A percentile compares a stretch with the other conserved stretches of the same genome.
These are phyloP conservation scores for Chromobotia macracanthus DNA, from an alignment of 2,797 vertebrate genomes.

Conservation along the genomic window DNA sequence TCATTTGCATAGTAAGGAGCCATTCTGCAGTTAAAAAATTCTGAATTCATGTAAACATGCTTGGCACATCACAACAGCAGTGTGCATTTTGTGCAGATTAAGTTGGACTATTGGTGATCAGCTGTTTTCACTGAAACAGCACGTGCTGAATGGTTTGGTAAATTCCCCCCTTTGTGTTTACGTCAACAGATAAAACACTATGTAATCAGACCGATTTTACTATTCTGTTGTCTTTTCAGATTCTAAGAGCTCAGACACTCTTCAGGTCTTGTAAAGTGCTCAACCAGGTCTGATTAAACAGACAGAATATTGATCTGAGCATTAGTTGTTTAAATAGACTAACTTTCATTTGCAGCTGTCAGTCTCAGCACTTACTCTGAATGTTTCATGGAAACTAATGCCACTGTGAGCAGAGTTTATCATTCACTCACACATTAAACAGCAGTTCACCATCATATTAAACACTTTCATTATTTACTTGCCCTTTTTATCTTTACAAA, in stretches of 20 bases:
- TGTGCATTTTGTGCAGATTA: too few species aligned
- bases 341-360: slow-evolving; percentile 12
- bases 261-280: neutral
- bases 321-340: slow-evolving; percentile 38
- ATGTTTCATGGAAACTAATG: slow-evolving; percentile 24
- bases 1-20: too few species aligned
- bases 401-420: neutral
- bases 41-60: too few species aligned
- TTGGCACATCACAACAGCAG: too few species aligned
- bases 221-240: neutral
- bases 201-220: neutral
- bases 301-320: neutral
- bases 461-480: too few species aligned
- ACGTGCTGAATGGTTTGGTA: neutral
- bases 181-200: neutral
- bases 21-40: too few species aligned
- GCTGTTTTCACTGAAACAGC: too few species aligned
- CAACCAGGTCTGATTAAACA: slow-evolving; percentile 17
- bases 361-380: neutral
- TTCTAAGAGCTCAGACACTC: neutral
- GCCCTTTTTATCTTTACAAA: too few species aligned
- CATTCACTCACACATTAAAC: neutral
- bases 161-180: neutral
- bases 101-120: too few species aligned
- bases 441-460: too few species aligned